A percentile compares a stretch with the other conserved stretches of the same genome.
These are phyloP conservation scores for Malurus cyaneus DNA, from an alignment of 2,113 vertebrate genomes.

Conservation along the genomic window DNA sequence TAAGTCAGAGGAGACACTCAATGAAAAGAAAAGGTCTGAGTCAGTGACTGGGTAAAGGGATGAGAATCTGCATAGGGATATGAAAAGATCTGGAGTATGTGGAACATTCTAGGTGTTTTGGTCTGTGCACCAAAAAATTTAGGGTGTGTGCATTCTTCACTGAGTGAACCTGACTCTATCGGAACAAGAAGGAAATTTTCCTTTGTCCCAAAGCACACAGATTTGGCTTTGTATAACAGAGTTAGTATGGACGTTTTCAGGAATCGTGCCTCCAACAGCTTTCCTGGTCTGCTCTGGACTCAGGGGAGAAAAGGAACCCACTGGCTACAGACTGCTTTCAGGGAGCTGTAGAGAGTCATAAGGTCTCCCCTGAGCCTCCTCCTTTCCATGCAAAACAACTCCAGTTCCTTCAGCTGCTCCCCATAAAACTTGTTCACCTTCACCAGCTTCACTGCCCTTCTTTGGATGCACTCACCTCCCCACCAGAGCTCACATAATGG, in stretches of 20 bases:
- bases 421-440: background rate
- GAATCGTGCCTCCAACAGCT: background rate
- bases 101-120: background rate
- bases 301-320: background rate
- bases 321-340: background rate
- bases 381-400: background rate
- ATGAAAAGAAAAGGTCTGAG: background rate
- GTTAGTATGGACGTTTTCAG: background rate
- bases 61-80: background rate
- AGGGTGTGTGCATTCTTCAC: background rate
- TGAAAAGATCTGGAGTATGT: background rate
- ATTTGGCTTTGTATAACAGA: background rate
- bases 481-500: background rate
- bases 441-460: accelerated
- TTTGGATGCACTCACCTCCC: background rate
- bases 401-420: background rate
- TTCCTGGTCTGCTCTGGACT: background rate
- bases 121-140: background rate
- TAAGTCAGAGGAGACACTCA: background rate
- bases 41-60: background rate
- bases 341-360: background rate
- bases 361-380: background rate
- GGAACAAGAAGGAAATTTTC: background rate
- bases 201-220: background rate
- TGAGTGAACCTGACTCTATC: background rate